Evolutionary conservation across 2,888 invertebrate genomes (phyloP), one percentile per base, ranked within the genome.

Genomic region (Tiphia femorata): DNA sequence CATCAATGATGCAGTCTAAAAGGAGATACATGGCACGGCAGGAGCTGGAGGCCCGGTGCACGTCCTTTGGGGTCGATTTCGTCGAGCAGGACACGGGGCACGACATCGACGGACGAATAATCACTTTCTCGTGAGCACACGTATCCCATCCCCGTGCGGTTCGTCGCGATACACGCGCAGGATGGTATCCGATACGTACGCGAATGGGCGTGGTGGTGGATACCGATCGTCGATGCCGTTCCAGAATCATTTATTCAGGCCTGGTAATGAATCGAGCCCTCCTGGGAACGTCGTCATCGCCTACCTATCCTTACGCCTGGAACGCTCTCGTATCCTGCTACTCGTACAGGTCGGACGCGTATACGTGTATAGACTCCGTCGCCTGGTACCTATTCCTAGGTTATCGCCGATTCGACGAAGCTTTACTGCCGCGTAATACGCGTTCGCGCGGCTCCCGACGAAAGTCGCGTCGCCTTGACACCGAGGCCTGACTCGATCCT

Each of bases 1-100:
- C 76, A 81, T 82, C 76, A 82, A 82, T 80, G 78, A 81, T 81
- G 80, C 79, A 82, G 53, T 59, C 67, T n/a, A n/a, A 66, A 73
- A 73, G 62, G 72, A 77, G 76, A 81, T 79, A 78, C 79, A 79
- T 69, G 72, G 62, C 58, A 68, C 59, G 57, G 53, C 46, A 49
- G 49, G 35, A 38, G 35, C 48, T 41, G 35, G 38, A n/a, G 51
- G 49, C 52, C 44, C 54, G 63, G 52, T 64, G 59, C 57, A 64
- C 48, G 67, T 80, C 80, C 79, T 78, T 62, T 66, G 79, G 81
- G 81, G 71, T 80, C 81, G 75, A 81, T 82, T 80, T 75, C 74
- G 67, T 65, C 49, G 53, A 51, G 57, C 52, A 67, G 70, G 73
- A 67, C 73, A 71, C 71, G 67, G 72, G 73, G 66, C 73, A 71